phyloP scores from a whole-genome alignment of 2,113 vertebrate genomes.

The Synodontis membranacea region DNA sequence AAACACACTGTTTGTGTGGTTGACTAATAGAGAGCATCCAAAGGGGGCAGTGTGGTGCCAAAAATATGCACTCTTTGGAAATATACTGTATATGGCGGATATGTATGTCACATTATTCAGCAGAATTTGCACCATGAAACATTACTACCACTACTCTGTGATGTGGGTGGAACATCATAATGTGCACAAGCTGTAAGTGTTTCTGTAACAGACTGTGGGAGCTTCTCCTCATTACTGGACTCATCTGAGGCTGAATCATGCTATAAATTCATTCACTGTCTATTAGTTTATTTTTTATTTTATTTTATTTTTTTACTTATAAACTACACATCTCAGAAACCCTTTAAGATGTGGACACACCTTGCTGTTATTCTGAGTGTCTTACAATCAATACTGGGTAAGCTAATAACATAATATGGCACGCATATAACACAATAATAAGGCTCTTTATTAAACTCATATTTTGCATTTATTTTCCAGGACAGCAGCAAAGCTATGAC shows the following conservation, averaged over 20 bases:
- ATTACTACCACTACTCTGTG: no score
- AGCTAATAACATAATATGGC: no score
- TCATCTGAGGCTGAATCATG: neutral
- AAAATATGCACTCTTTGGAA: no score
- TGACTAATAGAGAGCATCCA: no score
- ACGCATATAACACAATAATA: no score
- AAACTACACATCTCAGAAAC: neutral
- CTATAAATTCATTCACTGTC: no score
- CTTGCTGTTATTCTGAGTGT: neutral
- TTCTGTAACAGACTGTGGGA: neutral
- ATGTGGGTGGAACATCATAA: neutral
- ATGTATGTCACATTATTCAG: no score
- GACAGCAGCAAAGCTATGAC: constrained; percentile 10
- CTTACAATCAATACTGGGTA: neutral
- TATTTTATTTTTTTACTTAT: neutral
- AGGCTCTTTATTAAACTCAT: neutral
- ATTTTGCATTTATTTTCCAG: neutral
- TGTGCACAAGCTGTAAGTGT: neutral
- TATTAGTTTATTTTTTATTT: no score
- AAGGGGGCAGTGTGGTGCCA: no score
- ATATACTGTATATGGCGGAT: no score
- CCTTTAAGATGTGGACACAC: neutral
- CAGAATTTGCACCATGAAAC: no score
- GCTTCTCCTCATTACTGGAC: neutral
- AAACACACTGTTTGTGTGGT: no score